Evolutionary conservation across 2,888 invertebrate species (phyloP), one percentile per base, ranked within the genome.

Genomic region (Agrochola lota): DNA sequence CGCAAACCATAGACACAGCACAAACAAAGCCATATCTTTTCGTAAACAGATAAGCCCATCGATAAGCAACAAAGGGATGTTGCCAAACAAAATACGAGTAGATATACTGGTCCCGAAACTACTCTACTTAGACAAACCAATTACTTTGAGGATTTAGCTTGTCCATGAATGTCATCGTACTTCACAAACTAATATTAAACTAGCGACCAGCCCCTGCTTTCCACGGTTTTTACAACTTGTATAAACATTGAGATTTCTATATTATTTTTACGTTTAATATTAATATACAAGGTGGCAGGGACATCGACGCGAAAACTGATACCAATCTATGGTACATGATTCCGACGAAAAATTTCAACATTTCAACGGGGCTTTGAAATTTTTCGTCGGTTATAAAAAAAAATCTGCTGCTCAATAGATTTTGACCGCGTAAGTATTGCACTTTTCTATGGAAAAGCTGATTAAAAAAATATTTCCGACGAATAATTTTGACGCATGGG

Each of bases 91-190:
- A 73, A 72, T 73, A 52, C 8, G 49, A 49, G 17, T 49, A 78
- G 59, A 11, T 43, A 63, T 73, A n/a, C 57, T 30, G 40, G 60
- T 57, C 35, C 74, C 35, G 46, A 57, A 77, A 79, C 80, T 78
- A 82, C 66, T 74, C 52, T 63, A 64, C 67, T 62, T 62, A 64
- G 78, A 73, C 77, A 80, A 78, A 83, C 70, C 85, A 79, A 86
- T 86, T 83, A 83, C 77, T 83, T 68, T 64, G 43, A 74, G 75
- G 81, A 81, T 85, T 85, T 66, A 78, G 64, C 49, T 40, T 8
- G 46, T 60, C 76, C 62, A 71, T 64, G 35, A 69, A 72, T 55
- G 60, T 63, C 77, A 63, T 67, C 30, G 46, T 76, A 35, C 52
- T 67, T 71, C 46, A 55, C 74, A 76, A 67, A 64, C 72, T 76